Evolutionary conservation across 2,888 invertebrate species (phyloP).

Genomic region (Ischnura elegans): DNA sequence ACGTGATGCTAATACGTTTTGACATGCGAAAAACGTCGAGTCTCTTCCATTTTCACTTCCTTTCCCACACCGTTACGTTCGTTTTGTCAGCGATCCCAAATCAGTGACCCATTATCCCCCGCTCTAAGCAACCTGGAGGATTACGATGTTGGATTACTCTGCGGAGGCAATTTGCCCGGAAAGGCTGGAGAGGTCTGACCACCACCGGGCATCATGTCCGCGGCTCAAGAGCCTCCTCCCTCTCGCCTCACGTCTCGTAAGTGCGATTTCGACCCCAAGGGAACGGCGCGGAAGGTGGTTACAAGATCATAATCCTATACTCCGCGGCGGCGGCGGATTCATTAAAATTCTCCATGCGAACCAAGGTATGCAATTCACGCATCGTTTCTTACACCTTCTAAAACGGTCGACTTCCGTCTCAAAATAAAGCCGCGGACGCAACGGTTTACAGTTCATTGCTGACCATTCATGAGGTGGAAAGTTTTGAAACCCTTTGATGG

Average conservation of each 20-base stretch:
- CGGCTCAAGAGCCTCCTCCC: not conserved
- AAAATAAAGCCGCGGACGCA: not conserved
- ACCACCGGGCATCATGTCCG: not conserved
- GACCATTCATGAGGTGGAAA: not conserved
- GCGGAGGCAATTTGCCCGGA: not conserved
- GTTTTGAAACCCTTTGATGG: not conserved
- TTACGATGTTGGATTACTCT: not conserved
- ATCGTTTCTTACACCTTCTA: not conserved
- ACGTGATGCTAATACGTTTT: conserved; percentile 29
- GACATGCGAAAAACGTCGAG: not conserved
- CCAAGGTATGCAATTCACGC: not conserved
- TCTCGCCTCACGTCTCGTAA: not conserved
- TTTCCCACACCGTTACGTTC: not conserved
- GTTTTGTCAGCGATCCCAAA: not conserved
- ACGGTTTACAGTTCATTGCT: not conserved
- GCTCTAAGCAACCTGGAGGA: not conserved
- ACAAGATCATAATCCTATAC: not conserved
- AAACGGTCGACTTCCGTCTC: not conserved
- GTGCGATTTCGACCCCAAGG: not conserved
- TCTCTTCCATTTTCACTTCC: not conserved
- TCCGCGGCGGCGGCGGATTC: not conserved
- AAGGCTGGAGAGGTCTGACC: not conserved
- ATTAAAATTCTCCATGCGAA: conserved; percentile 6
- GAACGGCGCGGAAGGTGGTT: not conserved
- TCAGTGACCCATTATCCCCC: not conserved